Base-by-base conservation (phyloP, 2,888 invertebrate genomes). In the Lucinisca nassula region DNA sequence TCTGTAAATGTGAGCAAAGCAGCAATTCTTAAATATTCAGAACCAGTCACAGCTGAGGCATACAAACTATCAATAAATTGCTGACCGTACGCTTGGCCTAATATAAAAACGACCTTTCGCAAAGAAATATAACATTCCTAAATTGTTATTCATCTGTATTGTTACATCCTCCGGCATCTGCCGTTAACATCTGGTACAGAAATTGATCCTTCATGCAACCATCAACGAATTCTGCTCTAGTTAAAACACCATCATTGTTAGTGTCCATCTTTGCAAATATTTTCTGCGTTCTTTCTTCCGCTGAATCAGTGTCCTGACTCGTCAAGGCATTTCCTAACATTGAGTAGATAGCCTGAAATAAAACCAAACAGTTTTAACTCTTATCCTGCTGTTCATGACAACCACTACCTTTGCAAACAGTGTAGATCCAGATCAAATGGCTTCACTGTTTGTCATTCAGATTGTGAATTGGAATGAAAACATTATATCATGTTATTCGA, bases 201-300 rank as follows among this genome's bases (percentile, higher is more conserved):
- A 94, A 95, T 80, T 94, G 94, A 96, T 99, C 99, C 96, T 99
- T 98, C 96, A 99, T 98, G 96, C 99, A 99, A 86, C 99, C 99
- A 97, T 99, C 99, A 90, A 99, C 97, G 97, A 99, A 99, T 97
- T 99, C 99, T 92, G 99, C 99, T 97, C 99, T 98, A 92, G 99
- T 99, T 96, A 99, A 97, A 96, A 99, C 99, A 87, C 99, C 99
- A 97, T 99, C 99, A 97, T 99, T 98, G 97, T 99, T 99, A 96
- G 99, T 98, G 96, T 99, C 99, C 99, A 99, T 99, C 97, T 99
- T 99, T 87, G 99, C 99, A 97, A 99, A 99, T 95, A 99, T 99
- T 97, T 99, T 99, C 97, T 99, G 99, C 93, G 99, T 99, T 93
- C 99, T 97, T 96, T 99, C 99, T 96, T 99, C 99, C 38, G 99